Evolutionary conservation across 2,888 invertebrate genomes (phyloP), one percentile per base, ranked within the genome.

Genomic region (Alloplasta piceator): DNA sequence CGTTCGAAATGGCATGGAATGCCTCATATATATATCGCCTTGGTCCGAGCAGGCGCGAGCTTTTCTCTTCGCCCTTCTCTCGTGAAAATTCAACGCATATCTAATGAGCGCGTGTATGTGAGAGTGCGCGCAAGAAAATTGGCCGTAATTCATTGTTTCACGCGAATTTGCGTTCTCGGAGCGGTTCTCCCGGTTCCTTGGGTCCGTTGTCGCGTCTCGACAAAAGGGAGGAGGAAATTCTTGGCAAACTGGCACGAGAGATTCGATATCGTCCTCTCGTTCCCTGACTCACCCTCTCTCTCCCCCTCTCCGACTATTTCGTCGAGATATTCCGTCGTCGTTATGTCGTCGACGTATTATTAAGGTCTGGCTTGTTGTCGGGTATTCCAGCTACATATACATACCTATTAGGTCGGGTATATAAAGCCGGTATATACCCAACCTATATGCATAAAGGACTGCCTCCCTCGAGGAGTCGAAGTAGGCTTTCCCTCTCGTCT

Each of bases 101-200:
- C 3, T 10, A 10, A 6, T 52, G 12, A 16, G 36, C 43, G 2
- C 14, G 14, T 39, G 52, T 52, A 39, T 6, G 16, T 48, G 46
- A 12, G 46, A 60, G 78, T 61, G 43, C 55, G 55, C 36, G 36
- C 58, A 26, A 72, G 76, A 64, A 80, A 80, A 80, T 77, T 80
- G 80, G 72, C 76, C 71, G 72, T 77, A 73, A 76, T 73, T 80
- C 80, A 80, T 80, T 80, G 77, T 80, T 80, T 80, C 77, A 72
- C 76, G 72, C 66, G 76, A 61, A 67, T 76, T 75, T 56, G 56
- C 77, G 55, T 64, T 46, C 79, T 83, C 80, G 82, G 80, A 81
- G 80, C 83, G 82, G 78, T 80, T 85, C 84, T 77, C 64, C 6
- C 70, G 58, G 46, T 36, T 41, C 41, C 72, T 71, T 64, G 56